Percentiles rank a stretch among this genome's conserved stretches.
phyloP scores from a whole-genome alignment of 2,113 vertebrate species.

The Ia io region DNA sequence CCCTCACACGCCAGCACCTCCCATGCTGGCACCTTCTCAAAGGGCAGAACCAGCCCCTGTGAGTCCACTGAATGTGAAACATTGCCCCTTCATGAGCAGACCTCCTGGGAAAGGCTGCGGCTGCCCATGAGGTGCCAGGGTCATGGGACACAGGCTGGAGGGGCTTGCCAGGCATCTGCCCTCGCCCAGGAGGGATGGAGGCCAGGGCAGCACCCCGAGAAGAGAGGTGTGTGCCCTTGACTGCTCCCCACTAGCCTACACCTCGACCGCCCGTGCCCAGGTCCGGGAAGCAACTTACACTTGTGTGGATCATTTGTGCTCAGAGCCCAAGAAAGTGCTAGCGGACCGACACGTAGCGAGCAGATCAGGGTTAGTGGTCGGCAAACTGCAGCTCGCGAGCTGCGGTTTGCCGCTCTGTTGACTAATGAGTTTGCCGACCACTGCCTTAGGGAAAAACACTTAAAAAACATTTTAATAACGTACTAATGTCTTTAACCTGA shows the following conservation, averaged over 20 bases:
- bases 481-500: too few relatives aligned
- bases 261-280: background rate
- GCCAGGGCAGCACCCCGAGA: background rate
- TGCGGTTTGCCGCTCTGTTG: too few relatives aligned
- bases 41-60: too few relatives aligned
- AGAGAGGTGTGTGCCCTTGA: background rate
- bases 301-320: too few relatives aligned
- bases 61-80: background rate
- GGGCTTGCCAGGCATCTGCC: background rate
- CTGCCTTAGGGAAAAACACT: too few relatives aligned
- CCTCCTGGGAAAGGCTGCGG: background rate
- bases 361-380: background rate
- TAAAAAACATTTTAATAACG: too few relatives aligned
- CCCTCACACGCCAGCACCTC: background rate
- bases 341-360: too few relatives aligned
- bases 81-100: background rate
- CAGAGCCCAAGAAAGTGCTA: background rate
- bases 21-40: background rate
- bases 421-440: too few relatives aligned
- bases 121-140: background rate
- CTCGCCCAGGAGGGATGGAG: background rate
- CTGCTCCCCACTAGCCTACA: too few relatives aligned
- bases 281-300: background rate
- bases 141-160: background rate
- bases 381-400: too few relatives aligned